Evolutionary conservation across 2,888 invertebrate genomes (phyloP).

Genomic region (Eudemis profundana): DNA sequence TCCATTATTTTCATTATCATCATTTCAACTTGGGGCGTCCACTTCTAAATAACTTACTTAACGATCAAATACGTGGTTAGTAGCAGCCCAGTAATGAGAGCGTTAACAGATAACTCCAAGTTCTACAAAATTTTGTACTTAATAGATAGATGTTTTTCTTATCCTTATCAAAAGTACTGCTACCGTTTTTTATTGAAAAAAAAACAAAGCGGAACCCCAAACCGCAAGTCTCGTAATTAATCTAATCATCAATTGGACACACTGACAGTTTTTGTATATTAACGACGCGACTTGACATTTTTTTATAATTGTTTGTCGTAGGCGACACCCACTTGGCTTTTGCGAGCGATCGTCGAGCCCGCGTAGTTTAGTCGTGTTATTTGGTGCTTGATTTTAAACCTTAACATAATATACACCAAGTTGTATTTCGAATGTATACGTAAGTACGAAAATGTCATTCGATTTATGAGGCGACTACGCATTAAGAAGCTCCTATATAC

Average conservation of each 20-base stretch:
- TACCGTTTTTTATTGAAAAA: background rate
- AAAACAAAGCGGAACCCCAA: slow-evolving; percentile 10
- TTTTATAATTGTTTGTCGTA: slow-evolving; percentile 32
- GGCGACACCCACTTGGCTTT: slow-evolving; percentile 30
- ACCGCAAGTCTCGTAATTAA: slow-evolving; percentile 43
- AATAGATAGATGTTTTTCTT: no score
- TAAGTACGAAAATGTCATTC: background rate
- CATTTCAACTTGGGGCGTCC: no score
- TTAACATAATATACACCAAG: background rate
- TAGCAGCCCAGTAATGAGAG: no score
- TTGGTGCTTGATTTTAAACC: background rate
- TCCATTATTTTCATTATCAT: no score
- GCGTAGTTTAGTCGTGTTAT: background rate
- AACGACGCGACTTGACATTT: slow-evolving; percentile 30
- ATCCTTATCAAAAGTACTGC: no score
- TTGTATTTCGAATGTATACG: background rate
- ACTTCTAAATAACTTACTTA: no score
- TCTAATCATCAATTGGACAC: slow-evolving; percentile 53
- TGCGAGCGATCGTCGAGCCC: background rate
- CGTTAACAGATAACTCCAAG: no score
- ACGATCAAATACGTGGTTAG: no score
- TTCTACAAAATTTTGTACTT: no score
- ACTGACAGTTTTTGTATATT: slow-evolving; percentile 42
- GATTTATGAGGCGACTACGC: background rate
- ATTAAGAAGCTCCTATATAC: background rate